These are phyloP conservation scores for Felis chaus DNA, from an alignment of 2,113 vertebrate genomes.

Conservation along the genomic window DNA sequence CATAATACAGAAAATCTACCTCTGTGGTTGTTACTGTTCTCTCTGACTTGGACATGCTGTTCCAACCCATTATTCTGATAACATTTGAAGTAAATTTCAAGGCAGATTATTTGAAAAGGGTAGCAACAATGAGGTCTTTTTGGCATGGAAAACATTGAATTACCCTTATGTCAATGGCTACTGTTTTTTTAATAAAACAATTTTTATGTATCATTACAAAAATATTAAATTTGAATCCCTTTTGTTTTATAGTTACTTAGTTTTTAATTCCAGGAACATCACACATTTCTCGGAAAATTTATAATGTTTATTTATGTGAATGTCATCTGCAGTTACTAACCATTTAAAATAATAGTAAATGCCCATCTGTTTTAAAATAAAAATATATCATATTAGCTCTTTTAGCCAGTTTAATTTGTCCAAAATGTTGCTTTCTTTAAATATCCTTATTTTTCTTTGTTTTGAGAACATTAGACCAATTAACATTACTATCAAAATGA, in stretches of 20 bases:
- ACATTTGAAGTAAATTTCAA: neutral
- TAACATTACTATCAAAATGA: slow-evolving; percentile 64
- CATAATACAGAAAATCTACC: neutral
- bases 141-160: accelerated
- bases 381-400: neutral
- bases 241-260: slow-evolving; percentile 1
- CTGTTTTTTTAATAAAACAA: neutral
- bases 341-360: slow-evolving; percentile 37
- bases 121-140: neutral
- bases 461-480: slow-evolving; percentile 62
- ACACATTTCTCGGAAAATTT: neutral
- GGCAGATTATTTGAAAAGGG: neutral
- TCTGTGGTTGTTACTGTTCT: neutral
- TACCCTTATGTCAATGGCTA: neutral
- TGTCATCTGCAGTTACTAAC: slow-evolving; percentile 8
- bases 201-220: neutral
- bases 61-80: neutral
- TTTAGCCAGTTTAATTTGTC: neutral
- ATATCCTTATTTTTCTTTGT: slow-evolving; percentile 45
- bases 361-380: slow-evolving; percentile 32
- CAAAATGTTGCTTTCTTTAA: slow-evolving; percentile 56
- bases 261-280: neutral
- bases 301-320: slow-evolving; percentile 26
- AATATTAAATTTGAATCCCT: neutral
- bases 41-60: neutral